Base-by-base conservation (phyloP, 2,797 vertebrate species). In the Typhlichthys eigenmanni region DNA sequence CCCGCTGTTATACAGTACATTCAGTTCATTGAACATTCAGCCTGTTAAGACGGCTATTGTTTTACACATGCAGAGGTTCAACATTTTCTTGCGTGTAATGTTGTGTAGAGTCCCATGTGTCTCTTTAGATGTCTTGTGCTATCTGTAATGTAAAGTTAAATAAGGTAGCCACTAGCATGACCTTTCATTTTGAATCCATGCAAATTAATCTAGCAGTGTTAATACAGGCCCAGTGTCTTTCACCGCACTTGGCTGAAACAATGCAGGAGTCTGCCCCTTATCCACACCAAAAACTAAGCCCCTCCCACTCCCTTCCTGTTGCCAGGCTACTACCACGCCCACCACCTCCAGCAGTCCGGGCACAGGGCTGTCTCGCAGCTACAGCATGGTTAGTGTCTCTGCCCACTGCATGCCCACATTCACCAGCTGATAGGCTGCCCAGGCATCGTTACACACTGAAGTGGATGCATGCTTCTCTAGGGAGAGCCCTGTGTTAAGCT, bases 331-430 rank as follows among this genome's bases (percentile, higher is more conserved):
- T 3, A 46, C 87, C 89, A 85, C 87, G 88, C 84, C 82, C 52
- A 85, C 79, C 58, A 90, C 84, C 0, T 92, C 91, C 80, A 77
- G 85, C 83, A 85, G 84, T 66, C 56, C 84, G 71, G 91, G 88
- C 79, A 88, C 84, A 58, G 92, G 85, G 81, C 91, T 96, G 86
- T 78, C 91, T 72, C 95, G 94, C 89, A 96, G 93, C 92, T 86
- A 92, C 88, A 95, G 95, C 87, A 92, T 88, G 94, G 95, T 98
- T 92, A 91, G 94, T 96, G 66, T 63, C 5, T 38, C 46, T 49
- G 88, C 87, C 58, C 58, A 53, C 71, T 45, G 55, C 48, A 19
- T 68, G 60, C 49, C 57, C 68, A 64, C 47, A 34, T 71, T 71
- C 19, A 55, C 13, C 32, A 13, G 19, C 19, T 13, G 53, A 19